A percentile compares a stretch with the other conserved stretches of the same genome.
Conservation (phyloP, 1,140 invertebrate species). For the Anoplolepis gracilipes region DNA sequence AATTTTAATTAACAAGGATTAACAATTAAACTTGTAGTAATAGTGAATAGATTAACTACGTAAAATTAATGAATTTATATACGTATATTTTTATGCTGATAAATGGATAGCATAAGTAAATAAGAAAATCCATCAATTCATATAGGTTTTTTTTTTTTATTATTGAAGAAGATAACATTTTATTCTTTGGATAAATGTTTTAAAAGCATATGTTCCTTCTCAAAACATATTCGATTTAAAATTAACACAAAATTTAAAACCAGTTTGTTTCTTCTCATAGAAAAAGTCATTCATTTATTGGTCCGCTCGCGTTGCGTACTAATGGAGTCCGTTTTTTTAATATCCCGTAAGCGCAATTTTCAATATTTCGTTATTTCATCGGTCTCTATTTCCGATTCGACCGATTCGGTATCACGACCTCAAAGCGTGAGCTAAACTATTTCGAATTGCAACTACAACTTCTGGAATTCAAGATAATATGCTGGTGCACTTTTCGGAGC, state of each 20-base stretch:
- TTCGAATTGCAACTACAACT: conserved; percentile 64
- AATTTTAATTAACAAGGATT: background rate
- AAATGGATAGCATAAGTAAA: background rate
- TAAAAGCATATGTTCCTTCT: background rate
- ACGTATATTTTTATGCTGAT: background rate
- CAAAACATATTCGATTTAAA: conserved; percentile 13
- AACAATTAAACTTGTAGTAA: background rate
- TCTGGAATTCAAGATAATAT: conserved; percentile 48
- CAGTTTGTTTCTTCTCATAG: background rate
- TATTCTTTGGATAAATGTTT: background rate
- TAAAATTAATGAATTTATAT: background rate
- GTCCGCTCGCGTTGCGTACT: background rate
- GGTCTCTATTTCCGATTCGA: background rate
- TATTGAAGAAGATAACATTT: background rate
- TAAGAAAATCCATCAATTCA: background rate
- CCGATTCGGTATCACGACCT: background rate
- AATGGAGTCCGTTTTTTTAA: conserved; percentile 43
- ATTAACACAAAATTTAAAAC: conserved; percentile 35
- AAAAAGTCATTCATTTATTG: conserved; percentile 30
- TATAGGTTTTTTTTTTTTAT: background rate
- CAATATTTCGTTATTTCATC: conserved; percentile 40
- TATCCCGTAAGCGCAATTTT: conserved; percentile 43
- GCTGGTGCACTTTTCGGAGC: conserved; percentile 13
- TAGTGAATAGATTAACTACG: background rate
- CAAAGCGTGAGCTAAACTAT: conserved; percentile 43